Base-by-base conservation (phyloP, 2,797 vertebrate species). In the Vultur gryphus region DNA sequence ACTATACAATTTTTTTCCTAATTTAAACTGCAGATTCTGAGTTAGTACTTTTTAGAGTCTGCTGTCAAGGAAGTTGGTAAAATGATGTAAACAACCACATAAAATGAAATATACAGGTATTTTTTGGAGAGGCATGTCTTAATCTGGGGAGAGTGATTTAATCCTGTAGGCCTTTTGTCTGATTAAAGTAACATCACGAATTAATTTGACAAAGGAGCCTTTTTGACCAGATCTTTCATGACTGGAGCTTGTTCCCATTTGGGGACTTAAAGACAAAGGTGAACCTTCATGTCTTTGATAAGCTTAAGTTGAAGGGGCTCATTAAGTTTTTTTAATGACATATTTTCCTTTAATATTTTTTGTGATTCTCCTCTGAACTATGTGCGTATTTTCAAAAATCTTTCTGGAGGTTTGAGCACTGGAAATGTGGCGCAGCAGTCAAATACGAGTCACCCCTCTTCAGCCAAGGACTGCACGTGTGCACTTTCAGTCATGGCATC, bases 21-120 rank as follows among this genome's bases (percentile, higher is more conserved):
- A 46, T 83, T 83, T 46, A 46, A 89, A 21, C 51, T 59, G 17
- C 35, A 43, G 49, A 4, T 62, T 70, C 73, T 37, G 52, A 70
- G 41, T n/a, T 66, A 46, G 43, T 54, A 16, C 25, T 41, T 86
- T 65, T 58, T 26, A 55, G 64, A 84, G 41, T 29, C 69, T 39
- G 41, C 73, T 88, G 8, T 65, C 73, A 76, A 93, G 77, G 90
- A 90, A 89, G 88, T 58, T 81, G 64, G 66, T 78, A n/a, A 72
- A 89, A 58, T 7, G 16, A 84, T 91, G 73, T 61, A 67, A 93
- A 96, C 49, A 78, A 86, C 76, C 80, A 94, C 85, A 62, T 69
- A 39, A 90, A 82, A 92, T 90, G 26, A 82, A 78, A 54, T 20
- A 55, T 1, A 17, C 9, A 33, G 66, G n/a, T 61, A 3, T 33